Conservation (phyloP, 2,113 vertebrate genomes). For the Macquaria ambigua region DNA sequence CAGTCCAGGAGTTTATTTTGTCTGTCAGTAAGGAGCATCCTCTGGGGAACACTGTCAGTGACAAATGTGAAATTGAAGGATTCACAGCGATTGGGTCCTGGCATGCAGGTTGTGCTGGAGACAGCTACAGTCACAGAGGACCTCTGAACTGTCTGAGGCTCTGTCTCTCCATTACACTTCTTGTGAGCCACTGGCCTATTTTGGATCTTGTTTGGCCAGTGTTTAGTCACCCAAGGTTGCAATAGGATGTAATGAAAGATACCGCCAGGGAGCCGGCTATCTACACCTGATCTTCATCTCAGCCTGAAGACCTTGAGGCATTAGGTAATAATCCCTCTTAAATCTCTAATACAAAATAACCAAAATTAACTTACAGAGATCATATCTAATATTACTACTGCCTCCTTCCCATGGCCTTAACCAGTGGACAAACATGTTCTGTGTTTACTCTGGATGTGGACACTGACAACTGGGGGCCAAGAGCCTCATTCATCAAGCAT, state of each 20-base stretch:
- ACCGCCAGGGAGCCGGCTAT: conserved; percentile 24
- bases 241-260: conserved; percentile 39
- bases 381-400: not conserved
- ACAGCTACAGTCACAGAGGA: conserved; percentile 57
- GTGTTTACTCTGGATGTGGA: conserved; percentile 38
- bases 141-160: conserved; percentile 53
- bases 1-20: conserved; percentile 70
- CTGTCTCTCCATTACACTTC: conserved; percentile 38
- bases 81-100: conserved; percentile 63
- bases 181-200: conserved; percentile 43
- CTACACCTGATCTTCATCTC: conserved; percentile 9
- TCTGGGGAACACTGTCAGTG: conserved; percentile 66
- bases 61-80: conserved; percentile 75
- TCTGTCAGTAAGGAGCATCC: conserved; percentile 68
- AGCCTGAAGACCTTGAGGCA: conserved; percentile 23
- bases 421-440: conserved; percentile 5
- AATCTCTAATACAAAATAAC: not conserved
- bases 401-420: conserved; percentile 5
- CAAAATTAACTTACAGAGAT: not conserved
- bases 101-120: conserved; percentile 53
- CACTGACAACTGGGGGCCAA: conserved; percentile 30
- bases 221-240: conserved; percentile 43
- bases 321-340: not conserved
- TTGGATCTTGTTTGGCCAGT: conserved; percentile 48
- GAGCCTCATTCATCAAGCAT: conserved; percentile 42